These are phyloP conservation scores for Spodoptera litura DNA, from an alignment of 1,140 invertebrate species.

Conservation along the genomic window DNA sequence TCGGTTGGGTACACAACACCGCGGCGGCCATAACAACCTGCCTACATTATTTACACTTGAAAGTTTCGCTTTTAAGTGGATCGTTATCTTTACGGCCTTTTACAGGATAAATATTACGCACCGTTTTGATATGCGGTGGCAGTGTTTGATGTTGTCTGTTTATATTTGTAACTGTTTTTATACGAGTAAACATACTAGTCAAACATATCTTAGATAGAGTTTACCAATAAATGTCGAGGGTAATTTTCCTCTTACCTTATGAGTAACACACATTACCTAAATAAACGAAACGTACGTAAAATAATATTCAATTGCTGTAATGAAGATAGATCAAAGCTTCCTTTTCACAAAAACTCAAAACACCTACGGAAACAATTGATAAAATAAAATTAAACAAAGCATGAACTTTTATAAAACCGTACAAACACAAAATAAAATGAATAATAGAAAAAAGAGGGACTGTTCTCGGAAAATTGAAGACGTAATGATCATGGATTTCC, in stretches of 20 bases:
- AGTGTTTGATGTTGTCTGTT: background rate
- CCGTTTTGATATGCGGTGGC: background rate
- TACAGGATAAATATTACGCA: background rate
- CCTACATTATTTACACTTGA: constrained; percentile 29
- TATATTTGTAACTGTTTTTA: background rate
- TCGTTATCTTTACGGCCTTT: constrained; percentile 22
- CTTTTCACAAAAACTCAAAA: no score
- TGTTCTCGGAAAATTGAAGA: constrained; percentile 16
- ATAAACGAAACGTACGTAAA: no score
- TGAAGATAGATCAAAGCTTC: no score
- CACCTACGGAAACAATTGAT: background rate
- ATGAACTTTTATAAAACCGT: background rate
- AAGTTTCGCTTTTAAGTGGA: constrained; percentile 18
- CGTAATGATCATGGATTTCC: constrained; percentile 30
- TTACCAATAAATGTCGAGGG: no score
- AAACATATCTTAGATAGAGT: no score
- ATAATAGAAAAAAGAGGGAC: constrained; percentile 1
- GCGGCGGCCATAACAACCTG: background rate
- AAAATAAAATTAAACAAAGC: background rate
- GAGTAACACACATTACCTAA: no score
- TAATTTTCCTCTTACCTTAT: no score
- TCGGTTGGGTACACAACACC: constrained; percentile 16
- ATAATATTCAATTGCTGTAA: no score
- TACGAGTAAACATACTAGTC: no score
- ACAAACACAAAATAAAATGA: background rate